A percentile compares a stretch with the other conserved stretches of the same genome.
These are phyloP conservation scores for Zaprionus kolodkinae DNA, from an alignment of 1,140 invertebrate genomes.

Conservation along the genomic window DNA sequence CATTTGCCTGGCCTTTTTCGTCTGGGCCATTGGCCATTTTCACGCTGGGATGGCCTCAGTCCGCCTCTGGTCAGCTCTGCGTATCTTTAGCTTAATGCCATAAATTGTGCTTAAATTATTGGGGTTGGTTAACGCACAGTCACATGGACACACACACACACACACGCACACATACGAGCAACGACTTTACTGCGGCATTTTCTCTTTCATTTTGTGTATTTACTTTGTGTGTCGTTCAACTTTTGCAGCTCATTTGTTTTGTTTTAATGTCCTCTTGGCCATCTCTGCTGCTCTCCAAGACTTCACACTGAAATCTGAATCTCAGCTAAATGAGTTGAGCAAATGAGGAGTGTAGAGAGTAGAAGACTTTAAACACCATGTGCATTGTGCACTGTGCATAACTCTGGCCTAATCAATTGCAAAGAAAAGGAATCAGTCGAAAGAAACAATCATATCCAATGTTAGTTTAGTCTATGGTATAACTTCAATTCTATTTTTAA, in stretches of 20 bases:
- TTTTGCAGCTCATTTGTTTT: constrained; percentile 69
- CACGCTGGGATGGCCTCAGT: not conserved
- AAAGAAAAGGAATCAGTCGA: not conserved
- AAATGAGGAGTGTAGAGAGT: not conserved
- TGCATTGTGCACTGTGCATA: not conserved
- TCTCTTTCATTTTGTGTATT: constrained; percentile 59
- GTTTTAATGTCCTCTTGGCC: constrained; percentile 59
- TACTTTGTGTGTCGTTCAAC: constrained; percentile 47
- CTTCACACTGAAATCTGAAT: not conserved
- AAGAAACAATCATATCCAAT: not conserved
- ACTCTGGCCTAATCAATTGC: not conserved
- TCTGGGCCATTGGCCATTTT: constrained; percentile 69
- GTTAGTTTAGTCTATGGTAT: too few species aligned
- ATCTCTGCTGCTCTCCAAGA: constrained; percentile 15
- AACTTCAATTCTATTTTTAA: too few species aligned
- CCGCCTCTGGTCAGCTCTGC: constrained; percentile 57
- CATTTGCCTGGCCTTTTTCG: constrained; percentile 59
- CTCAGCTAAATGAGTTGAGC: constrained; percentile 8
- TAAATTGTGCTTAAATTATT: constrained; percentile 83
- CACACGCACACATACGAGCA: not conserved
- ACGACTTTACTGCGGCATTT: constrained; percentile 48
- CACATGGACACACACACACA: constrained; percentile 20
- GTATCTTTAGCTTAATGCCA: constrained; percentile 78
- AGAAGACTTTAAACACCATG: not conserved
- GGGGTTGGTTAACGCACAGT: constrained; percentile 71